phyloP scores from a whole-genome alignment of 2,797 vertebrate genomes.

The Ceyx erithaca region DNA sequence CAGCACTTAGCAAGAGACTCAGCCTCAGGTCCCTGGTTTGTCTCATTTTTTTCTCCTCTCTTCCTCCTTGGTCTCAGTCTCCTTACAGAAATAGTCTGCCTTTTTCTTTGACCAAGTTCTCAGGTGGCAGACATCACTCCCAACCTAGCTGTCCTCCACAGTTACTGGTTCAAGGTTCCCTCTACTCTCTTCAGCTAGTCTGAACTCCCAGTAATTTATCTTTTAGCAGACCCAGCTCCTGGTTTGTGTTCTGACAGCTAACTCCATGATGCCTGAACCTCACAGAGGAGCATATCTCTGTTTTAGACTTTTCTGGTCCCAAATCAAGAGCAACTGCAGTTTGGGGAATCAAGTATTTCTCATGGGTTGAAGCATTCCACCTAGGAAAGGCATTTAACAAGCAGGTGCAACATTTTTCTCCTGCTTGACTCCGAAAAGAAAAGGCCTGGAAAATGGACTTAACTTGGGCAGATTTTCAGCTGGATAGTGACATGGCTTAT shows the following conservation, averaged over 20 bases:
- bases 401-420: neutral
- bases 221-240: neutral
- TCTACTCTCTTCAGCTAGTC: neutral
- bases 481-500: neutral
- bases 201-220: neutral
- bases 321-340: neutral
- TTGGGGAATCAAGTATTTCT: neutral
- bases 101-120: neutral
- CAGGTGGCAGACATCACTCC: neutral
- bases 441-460: neutral
- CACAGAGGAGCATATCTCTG: neutral
- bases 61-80: neutral
- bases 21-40: neutral
- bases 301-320: neutral
- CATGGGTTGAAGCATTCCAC: neutral
- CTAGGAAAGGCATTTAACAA: neutral
- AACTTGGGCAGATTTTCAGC: neutral
- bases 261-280: neutral
- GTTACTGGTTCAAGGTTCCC: neutral
- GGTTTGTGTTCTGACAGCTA: neutral
- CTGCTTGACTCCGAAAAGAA: neutral
- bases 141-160: accelerated
- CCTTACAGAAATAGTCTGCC: neutral
- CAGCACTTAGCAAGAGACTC: neutral
- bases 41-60: neutral